phyloP scores from a whole-genome alignment of 2,797 vertebrate genomes.

The Spinus olivaceus region DNA sequence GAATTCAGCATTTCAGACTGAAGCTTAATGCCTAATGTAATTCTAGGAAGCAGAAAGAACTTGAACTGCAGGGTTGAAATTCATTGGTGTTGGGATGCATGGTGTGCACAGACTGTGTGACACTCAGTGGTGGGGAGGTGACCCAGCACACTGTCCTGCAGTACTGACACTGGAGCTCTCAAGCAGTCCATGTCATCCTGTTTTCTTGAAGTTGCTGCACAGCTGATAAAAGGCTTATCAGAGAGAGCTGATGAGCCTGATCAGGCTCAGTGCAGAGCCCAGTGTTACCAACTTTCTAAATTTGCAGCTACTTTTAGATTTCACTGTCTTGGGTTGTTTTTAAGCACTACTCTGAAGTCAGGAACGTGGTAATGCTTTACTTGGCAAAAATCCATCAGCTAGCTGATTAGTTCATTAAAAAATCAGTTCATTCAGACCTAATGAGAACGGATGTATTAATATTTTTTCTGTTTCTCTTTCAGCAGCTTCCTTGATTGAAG shows the following conservation, averaged over 20 bases:
- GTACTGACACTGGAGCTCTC: not conserved
- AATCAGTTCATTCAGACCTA: not conserved
- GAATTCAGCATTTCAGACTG: not conserved
- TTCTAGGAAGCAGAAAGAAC: not conserved
- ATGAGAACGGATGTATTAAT: not conserved
- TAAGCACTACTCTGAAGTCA: not conserved
- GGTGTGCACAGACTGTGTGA: fast-evolving
- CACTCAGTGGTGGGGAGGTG: not conserved
- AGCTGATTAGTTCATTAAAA: not conserved
- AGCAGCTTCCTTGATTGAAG: slow-evolving; percentile 84
- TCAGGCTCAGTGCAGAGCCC: not conserved
- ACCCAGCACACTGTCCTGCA: not conserved
- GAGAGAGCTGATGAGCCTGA: not conserved
- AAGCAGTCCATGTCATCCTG: not conserved
- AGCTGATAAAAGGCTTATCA: not conserved
- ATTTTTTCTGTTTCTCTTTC: not conserved
- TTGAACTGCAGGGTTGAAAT: not conserved
- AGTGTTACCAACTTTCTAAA: not conserved
- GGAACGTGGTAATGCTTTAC: not conserved
- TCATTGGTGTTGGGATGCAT: not conserved
- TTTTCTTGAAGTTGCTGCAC: not conserved
- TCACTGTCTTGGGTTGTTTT: not conserved
- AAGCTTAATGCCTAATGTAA: fast-evolving
- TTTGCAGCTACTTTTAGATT: not conserved
- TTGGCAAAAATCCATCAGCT: not conserved